Evolutionary conservation across 2,113 vertebrate genomes (phyloP).

Genomic region (Leucopsar rothschildi): DNA sequence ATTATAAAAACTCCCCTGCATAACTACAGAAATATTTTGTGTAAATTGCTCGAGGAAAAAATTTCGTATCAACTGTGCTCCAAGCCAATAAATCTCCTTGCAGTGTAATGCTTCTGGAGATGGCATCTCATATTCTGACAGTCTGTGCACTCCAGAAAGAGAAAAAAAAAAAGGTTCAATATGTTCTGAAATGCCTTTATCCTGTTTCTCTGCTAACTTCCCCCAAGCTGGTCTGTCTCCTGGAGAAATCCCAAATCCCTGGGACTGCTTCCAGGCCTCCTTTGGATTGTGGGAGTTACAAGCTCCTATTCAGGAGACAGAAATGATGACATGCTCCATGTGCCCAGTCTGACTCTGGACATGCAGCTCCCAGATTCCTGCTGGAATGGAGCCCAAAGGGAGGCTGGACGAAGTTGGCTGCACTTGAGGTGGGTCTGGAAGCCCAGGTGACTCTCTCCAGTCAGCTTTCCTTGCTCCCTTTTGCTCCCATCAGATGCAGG

Average conservation of each 20-base stretch:
- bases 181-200: constrained; percentile 50
- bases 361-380: not conserved
- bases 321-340: not conserved
- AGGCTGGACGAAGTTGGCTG: rapidly evolving
- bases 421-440: not conserved
- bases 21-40: constrained; percentile 46
- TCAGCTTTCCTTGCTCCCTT: not conserved
- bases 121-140: not conserved
- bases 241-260: constrained; percentile 47
- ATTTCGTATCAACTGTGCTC: not conserved
- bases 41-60: constrained; percentile 30
- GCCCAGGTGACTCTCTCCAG: not conserved
- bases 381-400: rapidly evolving
- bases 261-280: constrained; percentile 20
- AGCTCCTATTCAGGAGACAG: not conserved
- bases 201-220: constrained; percentile 38
- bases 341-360: rapidly evolving
- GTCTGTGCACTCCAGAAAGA: constrained; percentile 19
- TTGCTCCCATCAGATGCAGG: not conserved
- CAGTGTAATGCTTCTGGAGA: not conserved
- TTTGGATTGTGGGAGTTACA: not conserved
- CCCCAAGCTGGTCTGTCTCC: not conserved
- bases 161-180: constrained; percentile 7
- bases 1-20: constrained; percentile 17
- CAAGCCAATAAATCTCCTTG: constrained; percentile 14